Evolutionary conservation across 2,888 invertebrate genomes (phyloP), one percentile per base, ranked within the genome.

Genomic region (Agelastica alni): DNA sequence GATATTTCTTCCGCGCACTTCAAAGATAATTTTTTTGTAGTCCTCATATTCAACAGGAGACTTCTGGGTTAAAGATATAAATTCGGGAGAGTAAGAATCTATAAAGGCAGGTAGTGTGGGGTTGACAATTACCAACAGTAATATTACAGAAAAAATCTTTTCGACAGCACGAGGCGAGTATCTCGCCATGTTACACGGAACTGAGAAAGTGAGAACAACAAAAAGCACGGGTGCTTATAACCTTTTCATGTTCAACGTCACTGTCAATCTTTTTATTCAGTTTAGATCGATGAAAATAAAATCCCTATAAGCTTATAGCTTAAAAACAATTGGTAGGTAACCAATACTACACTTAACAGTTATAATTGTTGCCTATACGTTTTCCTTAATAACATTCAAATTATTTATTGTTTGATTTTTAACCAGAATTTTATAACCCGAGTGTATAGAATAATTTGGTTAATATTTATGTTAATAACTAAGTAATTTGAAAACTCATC

Each of bases 131-230:
- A 66, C 58, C 41, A 64, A 41, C 46, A 67, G 60, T 47, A 45
- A 52, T 36, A 63, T 48, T 61, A 66, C 56, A 62, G 65, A 52
- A 57, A 67, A 57, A 56, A 70, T 56, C 52, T 58, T 64, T 62
- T 63, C 62, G 47, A 60, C 59, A 36, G 51, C 57, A 60, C 68
- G 70, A 73, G 68, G 67, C 65, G 65, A 65, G 67, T 63, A 65
- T 64, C 67, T 74, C 74, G 75, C 76, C 76, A 76, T 76, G 72
- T 65, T 75, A 75, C 70, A 66, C 64, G 55, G 57, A 63, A 67
- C 69, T 68, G 62, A 34, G n/a, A n/a, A 26, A 41, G 10, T 45
- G 34, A 45, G 17, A 46, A 36, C 36, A 46, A 46, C 36, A 46
- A 46, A 45, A 34, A 28, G 10, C 36, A 46, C 46, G 46, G 28